phyloP scores from a whole-genome alignment of 1,140 invertebrate genomes.

The Polypedilum vanderplanki region DNA sequence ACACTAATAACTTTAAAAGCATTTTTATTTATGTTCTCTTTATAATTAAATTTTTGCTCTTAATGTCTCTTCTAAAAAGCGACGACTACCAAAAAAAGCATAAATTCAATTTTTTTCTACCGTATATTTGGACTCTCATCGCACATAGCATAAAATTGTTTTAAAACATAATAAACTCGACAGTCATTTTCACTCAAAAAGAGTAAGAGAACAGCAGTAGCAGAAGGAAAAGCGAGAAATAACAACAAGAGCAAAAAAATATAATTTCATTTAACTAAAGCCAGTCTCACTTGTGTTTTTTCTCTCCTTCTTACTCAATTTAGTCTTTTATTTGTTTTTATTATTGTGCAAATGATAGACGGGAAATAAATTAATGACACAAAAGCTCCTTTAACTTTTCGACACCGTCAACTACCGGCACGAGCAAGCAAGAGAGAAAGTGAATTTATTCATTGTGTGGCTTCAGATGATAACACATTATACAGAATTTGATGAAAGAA shows the following conservation, averaged over 20 bases:
- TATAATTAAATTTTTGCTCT: no score
- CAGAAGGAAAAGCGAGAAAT: not conserved
- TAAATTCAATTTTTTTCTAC: no score
- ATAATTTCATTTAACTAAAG: not conserved
- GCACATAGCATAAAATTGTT: no score
- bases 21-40: no score
- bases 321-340: not conserved
- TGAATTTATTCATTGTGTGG: not conserved
- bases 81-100: no score
- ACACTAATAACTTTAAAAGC: no score
- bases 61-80: no score
- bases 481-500: not conserved
- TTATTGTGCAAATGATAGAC: slow-evolving; percentile 18
- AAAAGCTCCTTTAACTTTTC: slow-evolving; percentile 6
- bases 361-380: slow-evolving; percentile 7
- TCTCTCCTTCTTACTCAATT: no score
- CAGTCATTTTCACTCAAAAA: not conserved
- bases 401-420: not conserved
- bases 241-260: no score
- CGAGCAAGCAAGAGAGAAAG: not conserved
- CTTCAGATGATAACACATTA: not conserved
- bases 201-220: not conserved
- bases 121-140: no score
- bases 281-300: not conserved
- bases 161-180: no score